Conservation (phyloP, 2,888 invertebrate genomes). For the Tryphoninae sp. region DNA sequence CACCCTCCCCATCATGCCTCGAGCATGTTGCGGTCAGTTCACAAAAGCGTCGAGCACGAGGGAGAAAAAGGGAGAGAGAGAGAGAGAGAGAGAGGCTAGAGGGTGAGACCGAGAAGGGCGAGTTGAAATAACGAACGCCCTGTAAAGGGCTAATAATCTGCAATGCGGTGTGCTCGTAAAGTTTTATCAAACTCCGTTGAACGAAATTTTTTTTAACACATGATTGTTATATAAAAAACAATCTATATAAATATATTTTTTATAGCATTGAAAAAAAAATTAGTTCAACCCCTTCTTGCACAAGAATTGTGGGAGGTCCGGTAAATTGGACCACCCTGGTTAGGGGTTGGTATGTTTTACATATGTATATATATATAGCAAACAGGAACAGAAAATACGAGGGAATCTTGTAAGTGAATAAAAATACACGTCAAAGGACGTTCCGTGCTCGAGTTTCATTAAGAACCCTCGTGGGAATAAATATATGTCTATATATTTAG, state of each 20-base stretch:
- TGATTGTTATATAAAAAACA: not conserved
- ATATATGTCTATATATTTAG: not conserved
- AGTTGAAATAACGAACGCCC: constrained; percentile 38
- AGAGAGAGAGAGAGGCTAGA: not conserved
- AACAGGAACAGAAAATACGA: not conserved
- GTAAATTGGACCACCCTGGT: not conserved
- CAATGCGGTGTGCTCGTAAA: constrained; percentile 37
- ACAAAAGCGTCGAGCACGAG: not conserved
- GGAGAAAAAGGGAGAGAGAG: not conserved
- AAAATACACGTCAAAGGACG: constrained; percentile 46
- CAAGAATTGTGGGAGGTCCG: no score
- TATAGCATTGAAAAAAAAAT: no score
- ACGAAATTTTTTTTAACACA: not conserved
- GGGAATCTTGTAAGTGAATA: constrained; percentile 10
- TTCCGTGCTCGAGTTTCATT: constrained; percentile 39
- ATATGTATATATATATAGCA: not conserved
- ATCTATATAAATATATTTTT: no score
- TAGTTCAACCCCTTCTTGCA: no score
- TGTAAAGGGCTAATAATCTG: constrained; percentile 62
- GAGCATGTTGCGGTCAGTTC: not conserved
- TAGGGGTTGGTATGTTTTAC: no score
- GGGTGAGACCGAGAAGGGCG: not conserved
- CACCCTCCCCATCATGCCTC: no score
- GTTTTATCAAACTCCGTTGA: constrained; percentile 19
- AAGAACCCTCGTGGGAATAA: constrained; percentile 29